Evolutionary conservation across 1,140 invertebrate species (phyloP), one percentile per base, ranked within the genome.

Genomic region (Lutraria rhynchaena): DNA sequence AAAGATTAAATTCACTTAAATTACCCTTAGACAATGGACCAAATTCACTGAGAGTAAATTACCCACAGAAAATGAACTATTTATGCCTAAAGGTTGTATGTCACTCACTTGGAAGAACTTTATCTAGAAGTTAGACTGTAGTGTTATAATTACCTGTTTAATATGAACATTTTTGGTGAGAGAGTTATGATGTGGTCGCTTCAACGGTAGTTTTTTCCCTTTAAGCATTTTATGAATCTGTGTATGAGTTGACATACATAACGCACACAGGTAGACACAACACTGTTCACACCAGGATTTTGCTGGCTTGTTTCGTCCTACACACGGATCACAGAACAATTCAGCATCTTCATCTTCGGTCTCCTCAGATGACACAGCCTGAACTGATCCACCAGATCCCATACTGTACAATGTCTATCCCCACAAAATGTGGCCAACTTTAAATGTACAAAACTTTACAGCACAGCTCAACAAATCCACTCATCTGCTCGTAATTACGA

Each of bases 221-320:
- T 46, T 80, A 22, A 63, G 49, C 3, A 80, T 19, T 24, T 55
- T 51, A 44, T 80, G 76, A 57, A 44, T 69, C 0, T 65, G 63
- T 5, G 46, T 65, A 41, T 80, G 76, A 27, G 63, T 33, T 24
- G 63, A 58, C 3, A 46, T 33, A 60, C 76, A 80, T 49, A 37
- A 33, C 27, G n/a, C 22, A 44, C 76, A 80, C 9, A 80, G 76
- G 49, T 80, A 80, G 9, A 80, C 65, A 24, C 65, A 13, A 60
- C 76, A 80, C 19, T 57, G 46, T n/a, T 46, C 76, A 49, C 76
- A 80, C 76, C 76, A 80, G 19, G 61, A 63, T 13, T 67, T 53
- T 22, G 76, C 76, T 17, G 63, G 76, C 49, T 69, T 58, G 27
- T 69, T 31, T 19, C 33, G 49, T 51, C 60, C 58, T 13, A 80